Base-by-base conservation (phyloP, 2,888 invertebrate species). In the Drosophila cracens region DNA sequence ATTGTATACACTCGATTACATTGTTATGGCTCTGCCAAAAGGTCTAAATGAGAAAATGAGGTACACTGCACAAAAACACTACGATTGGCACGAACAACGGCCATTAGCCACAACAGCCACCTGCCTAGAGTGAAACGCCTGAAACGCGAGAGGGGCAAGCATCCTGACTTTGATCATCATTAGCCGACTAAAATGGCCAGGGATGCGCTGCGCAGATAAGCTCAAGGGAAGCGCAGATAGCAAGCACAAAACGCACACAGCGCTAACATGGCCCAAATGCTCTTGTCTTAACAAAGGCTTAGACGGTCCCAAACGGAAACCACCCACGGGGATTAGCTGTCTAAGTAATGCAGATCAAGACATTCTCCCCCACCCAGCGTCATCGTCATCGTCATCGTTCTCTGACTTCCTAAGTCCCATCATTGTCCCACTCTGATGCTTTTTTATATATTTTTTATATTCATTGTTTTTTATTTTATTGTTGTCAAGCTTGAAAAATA, bases 1-100 rank as follows among this genome's bases (percentile, higher is more conserved):
- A 70, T 75, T 83, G 72, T 73, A 76, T 73, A 81, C 84, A 86
- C 83, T 83, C 84, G 87, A 88, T 84, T 88, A 83, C 87, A 73
- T 79, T 86, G 87, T 88, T 81, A 88, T 79, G 70, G 71, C 73
- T 21, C 63, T 40, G 73, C 33, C 76, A 68, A 77, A 74, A 80
- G 73, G 73, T 63, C 76, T 49, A 76, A 69, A 76, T 72, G 72
- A 72, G 40, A 66, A 59, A 51, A 46, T 53, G 46, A 53, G 38
- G 36, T 49, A 53, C 6, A 33, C 38, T 33, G 31, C 16, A 25
- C 11, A 40, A 54, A 31, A 59, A 25, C 58, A 46, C 21, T n/a
- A 21, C 43, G 60, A 61, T 21, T 54, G 31, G 72, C 51, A 34
- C 21, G 4, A 18, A 4, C 25, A 25, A 34, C 36, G 16, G 34